Evolutionary conservation across 2,113 vertebrate species (phyloP).

Genomic region (Limnothrissa miodon): DNA sequence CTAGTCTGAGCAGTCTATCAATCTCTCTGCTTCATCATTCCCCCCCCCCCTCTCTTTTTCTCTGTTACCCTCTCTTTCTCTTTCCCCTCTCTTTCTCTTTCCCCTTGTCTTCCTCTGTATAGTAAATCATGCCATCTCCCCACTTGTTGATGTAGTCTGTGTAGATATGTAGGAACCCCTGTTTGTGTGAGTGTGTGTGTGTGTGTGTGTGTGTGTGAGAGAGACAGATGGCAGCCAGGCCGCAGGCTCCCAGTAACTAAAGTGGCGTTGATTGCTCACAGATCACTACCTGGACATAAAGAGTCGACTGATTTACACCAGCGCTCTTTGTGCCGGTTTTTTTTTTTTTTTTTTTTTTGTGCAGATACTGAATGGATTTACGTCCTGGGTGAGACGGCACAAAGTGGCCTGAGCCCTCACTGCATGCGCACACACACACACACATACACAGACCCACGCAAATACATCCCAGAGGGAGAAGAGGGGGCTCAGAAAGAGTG

Average conservation of each 20-base stretch:
- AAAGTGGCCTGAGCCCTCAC: conserved; percentile 25
- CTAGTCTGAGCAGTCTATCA: background rate
- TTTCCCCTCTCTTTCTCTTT: background rate
- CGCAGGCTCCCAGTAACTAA: background rate
- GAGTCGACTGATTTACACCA: conserved; percentile 30
- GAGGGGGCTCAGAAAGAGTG: background rate
- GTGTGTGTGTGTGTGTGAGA: background rate
- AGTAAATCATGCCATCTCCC: background rate
- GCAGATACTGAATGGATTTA: conserved; percentile 40
- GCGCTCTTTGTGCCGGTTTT: background rate
- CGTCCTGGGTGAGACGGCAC: conserved; percentile 18
- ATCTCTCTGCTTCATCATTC: background rate
- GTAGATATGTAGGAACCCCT: conserved; percentile 25
- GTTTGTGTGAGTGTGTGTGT: background rate
- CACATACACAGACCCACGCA: background rate
- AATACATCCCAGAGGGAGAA: background rate
- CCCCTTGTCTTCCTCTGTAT: background rate
- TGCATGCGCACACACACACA: background rate
- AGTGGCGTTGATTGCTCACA: conserved; percentile 42
- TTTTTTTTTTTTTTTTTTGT: conserved; percentile 43
- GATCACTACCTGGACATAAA: conserved; percentile 52
- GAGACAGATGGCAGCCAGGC: conserved; percentile 45
- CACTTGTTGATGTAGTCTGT: conserved; percentile 45
- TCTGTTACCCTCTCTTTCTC: background rate
- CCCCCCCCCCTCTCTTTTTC: background rate